Evolutionary conservation across 1,140 invertebrate species (phyloP).

Genomic region (Druon quercuslanigerum): DNA sequence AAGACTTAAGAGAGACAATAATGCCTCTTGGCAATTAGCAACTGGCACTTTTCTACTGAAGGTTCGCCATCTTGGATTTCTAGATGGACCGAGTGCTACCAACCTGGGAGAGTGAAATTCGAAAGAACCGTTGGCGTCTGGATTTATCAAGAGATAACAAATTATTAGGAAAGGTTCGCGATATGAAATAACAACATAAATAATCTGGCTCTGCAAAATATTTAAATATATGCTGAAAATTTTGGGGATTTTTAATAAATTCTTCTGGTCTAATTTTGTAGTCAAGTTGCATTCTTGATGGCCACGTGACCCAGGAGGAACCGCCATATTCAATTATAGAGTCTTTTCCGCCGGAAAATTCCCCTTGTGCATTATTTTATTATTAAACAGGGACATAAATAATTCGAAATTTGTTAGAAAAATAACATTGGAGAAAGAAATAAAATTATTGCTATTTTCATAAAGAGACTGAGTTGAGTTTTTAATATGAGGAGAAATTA

Average conservation of each 20-base stretch:
- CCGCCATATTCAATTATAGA: conserved; percentile 28
- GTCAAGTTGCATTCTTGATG: conserved; percentile 33
- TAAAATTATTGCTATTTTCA: neutral
- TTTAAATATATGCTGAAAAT: too few species aligned
- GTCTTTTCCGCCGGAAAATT: conserved; percentile 45
- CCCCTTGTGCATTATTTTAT: neutral
- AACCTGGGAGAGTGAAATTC: neutral
- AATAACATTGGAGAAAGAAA: neutral
- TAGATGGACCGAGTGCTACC: neutral
- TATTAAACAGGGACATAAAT: conserved; percentile 34
- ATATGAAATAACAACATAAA: too few species aligned
- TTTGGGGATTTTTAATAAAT: too few species aligned
- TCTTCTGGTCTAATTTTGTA: neutral
- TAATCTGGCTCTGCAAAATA: too few species aligned
- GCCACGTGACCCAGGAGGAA: conserved; percentile 22
- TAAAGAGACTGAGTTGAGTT: too few species aligned
- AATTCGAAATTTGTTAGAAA: neutral
- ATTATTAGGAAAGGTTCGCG: neutral
- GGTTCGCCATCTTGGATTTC: conserved; percentile 1
- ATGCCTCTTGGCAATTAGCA: neutral
- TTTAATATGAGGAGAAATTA: conserved; percentile 3
- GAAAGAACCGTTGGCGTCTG: neutral
- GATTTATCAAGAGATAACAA: neutral
- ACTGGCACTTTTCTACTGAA: conserved; percentile 10
- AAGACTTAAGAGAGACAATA: neutral